Base-by-base conservation (phyloP, 2,888 invertebrate species). In the Matsumyia berberina region DNA sequence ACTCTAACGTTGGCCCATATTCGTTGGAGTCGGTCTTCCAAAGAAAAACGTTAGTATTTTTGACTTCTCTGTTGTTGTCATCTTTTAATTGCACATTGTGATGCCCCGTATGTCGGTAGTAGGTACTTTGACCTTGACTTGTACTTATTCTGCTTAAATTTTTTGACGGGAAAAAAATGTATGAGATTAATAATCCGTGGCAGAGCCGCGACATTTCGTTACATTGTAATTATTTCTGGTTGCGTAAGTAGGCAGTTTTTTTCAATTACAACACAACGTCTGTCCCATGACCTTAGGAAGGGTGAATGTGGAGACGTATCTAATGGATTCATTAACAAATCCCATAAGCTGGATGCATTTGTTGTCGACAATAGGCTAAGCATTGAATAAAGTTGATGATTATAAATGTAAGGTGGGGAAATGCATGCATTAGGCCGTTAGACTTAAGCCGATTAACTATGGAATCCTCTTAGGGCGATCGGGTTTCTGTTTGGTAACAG, bases 1-100 rank as follows among this genome's bases (percentile, higher is more conserved):
- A 37, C 57, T 29, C 53, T 51, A 31, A 67, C 53, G 78, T 46
- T 72, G 72, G 66, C 82, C 72, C 39, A 66, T 67, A 78, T 73
- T 53, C 31, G 60, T 66, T 15, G 37, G 35, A 60, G 58, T 37
- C n/a, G 5, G 29, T n/a, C n/a, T n/a, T n/a, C 9, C 57, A 57
- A 55, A 31, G 42, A 60, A 66, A 55, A 55, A 29, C 57, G 57
- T 19, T 15, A 33, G 29, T 12, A 17, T 60, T 66, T 39, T 66
- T 39, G 55, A 37, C 57, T 53, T 29, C 37, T 46, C 46, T 53
- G 24, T n/a, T 55, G 64, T 62, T 55, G 24, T 4, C 9, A 42
- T 69, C 42, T 33, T 76, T 51, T 67, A 58, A 76, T 58, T 58
- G 49, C 67, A 9, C 46, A 19, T 51, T 49, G 66, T 58, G 49